phyloP scores from a whole-genome alignment of 2,888 invertebrate genomes.

The Ferdinandea cuprea region DNA sequence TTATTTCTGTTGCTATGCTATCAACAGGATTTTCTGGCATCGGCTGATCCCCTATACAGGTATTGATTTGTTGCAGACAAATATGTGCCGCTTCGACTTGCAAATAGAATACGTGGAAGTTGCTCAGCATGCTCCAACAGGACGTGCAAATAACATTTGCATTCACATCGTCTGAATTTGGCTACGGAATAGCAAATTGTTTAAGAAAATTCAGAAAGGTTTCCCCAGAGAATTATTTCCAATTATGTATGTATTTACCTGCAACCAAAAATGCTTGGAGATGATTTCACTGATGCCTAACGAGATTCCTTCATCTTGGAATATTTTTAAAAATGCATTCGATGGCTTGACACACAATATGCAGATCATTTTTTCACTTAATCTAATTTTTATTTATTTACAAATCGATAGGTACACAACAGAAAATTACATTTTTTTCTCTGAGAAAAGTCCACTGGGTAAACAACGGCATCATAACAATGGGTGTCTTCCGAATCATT shows the following conservation, averaged over 20 bases:
- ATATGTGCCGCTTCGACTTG: conserved; percentile 77
- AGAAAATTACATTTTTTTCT: too few species aligned
- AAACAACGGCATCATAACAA: too few species aligned
- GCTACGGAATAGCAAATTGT: conserved; percentile 26
- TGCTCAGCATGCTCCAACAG: conserved; percentile 78
- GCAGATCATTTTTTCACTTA: conserved; percentile 40
- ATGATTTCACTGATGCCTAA: conserved; percentile 76
- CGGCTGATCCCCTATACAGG: too few species aligned
- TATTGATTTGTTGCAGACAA: neutral
- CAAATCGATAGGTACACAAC: too few species aligned
- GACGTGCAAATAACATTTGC: conserved; percentile 73
- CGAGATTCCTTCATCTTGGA: conserved; percentile 73
- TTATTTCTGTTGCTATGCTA: too few species aligned
- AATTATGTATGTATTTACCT: conserved; percentile 70
- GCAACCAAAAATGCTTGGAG: conserved; percentile 78
- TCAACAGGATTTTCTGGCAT: too few species aligned
- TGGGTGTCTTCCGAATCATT: too few species aligned
- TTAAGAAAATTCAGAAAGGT: neutral
- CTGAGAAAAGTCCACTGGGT: too few species aligned
- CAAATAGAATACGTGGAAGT: conserved; percentile 79
- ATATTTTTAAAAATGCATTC: conserved; percentile 41
- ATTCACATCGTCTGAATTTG: conserved; percentile 41
- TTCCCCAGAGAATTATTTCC: neutral
- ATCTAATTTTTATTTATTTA: too few species aligned
- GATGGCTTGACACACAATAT: conserved; percentile 50